Percentiles rank a stretch among this genome's conserved stretches.
Conservation (phyloP, 2,888 invertebrate genomes). For the Seladonia tumulorum region DNA sequence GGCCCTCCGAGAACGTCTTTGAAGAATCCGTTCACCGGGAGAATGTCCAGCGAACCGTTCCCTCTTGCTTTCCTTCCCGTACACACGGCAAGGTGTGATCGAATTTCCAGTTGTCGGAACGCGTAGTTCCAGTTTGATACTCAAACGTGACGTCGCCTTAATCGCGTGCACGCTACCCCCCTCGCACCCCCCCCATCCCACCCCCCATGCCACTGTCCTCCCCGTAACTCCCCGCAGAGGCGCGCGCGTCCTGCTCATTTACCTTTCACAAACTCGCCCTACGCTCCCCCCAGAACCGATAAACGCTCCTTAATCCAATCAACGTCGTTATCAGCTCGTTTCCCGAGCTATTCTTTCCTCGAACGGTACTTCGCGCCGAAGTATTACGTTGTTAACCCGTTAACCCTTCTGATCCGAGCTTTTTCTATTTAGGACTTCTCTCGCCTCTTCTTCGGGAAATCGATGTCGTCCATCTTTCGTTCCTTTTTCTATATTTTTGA, state of each 20-base stretch:
- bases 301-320: background rate
- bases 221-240: slow-evolving; percentile 17
- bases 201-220: background rate
- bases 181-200: too few species aligned
- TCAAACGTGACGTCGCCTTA: slow-evolving; percentile 55
- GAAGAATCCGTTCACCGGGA: slow-evolving; percentile 53
- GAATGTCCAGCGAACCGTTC: slow-evolving; percentile 50
- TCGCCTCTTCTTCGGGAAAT: background rate
- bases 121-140: slow-evolving; percentile 63
- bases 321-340: slow-evolving; percentile 4
- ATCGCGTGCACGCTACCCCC: slow-evolving; percentile 48
- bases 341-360: background rate
- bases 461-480: background rate
- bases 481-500: too few species aligned
- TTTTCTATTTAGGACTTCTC: background rate
- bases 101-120: slow-evolving; percentile 69
- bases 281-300: background rate
- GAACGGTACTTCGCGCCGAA: background rate
- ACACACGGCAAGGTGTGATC: slow-evolving; percentile 58
- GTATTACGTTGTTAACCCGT: background rate
- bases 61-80: slow-evolving; percentile 12
- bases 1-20: slow-evolving; percentile 31
- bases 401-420: background rate
- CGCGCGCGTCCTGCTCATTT: slow-evolving; percentile 37
- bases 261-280: slow-evolving; percentile 27